A percentile compares a stretch with the other conserved stretches of the same genome.
Evolutionary conservation across 2,888 invertebrate genomes (phyloP).

Genomic region (Spodoptera exigua): DNA sequence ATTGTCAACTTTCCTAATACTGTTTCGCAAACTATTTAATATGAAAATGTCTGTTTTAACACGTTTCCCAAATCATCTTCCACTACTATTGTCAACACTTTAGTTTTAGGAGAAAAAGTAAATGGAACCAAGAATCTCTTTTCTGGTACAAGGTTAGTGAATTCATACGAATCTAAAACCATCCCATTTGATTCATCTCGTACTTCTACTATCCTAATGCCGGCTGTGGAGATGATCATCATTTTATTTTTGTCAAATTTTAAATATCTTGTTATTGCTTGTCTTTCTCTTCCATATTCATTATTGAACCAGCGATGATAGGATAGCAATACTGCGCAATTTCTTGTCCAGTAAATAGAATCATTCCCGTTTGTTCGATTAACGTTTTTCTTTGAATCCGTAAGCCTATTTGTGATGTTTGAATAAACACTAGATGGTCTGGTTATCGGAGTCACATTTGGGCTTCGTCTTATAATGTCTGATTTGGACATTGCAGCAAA

Average conservation of each 20-base stretch:
- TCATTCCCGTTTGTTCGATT: conserved; percentile 84
- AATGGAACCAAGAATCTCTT: conserved; percentile 89
- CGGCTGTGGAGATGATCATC: conserved; percentile 90
- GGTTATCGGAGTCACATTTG: conserved; percentile 87
- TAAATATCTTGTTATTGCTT: conserved; percentile 86
- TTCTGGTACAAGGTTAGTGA: conserved; percentile 88
- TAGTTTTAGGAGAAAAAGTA: conserved; percentile 84
- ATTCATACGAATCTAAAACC: conserved; percentile 91
- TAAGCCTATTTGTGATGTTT: conserved; percentile 81
- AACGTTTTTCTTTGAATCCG: conserved; percentile 83
- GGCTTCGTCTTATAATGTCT: conserved; percentile 83
- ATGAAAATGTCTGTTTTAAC: conserved; percentile 90
- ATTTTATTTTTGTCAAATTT: conserved; percentile 89
- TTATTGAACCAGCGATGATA: conserved; percentile 91
- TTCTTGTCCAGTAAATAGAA: conserved; percentile 90
- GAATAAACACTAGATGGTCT: conserved; percentile 87
- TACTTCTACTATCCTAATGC: conserved; percentile 91
- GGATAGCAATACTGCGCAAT: conserved; percentile 91
- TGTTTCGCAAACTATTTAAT: conserved; percentile 66
- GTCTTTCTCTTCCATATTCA: conserved; percentile 87
- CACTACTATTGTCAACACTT: conserved; percentile 89
- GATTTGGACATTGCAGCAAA: conserved; percentile 85
- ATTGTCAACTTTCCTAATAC: conserved; percentile 78
- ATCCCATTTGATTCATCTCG: conserved; percentile 90
- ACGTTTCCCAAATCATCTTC: conserved; percentile 92